A percentile compares a stretch with the other conserved stretches of the same genome.
Evolutionary conservation across 2,888 invertebrate genomes (phyloP).

Genomic region (Unio delphinus): DNA sequence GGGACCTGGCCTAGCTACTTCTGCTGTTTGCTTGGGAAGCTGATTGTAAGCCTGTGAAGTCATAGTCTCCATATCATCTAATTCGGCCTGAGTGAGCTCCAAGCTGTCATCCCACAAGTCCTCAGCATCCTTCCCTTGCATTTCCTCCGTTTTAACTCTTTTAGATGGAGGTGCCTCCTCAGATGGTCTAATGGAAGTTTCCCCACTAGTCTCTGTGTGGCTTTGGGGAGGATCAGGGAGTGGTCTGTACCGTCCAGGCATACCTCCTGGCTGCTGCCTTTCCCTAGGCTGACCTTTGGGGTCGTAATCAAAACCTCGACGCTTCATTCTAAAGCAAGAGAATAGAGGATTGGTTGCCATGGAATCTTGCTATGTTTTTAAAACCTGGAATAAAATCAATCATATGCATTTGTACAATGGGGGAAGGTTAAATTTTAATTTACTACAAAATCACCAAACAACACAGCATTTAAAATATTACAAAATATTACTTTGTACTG

Average conservation of each 20-base stretch:
- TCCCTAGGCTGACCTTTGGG: too few relatives aligned
- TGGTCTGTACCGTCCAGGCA: too few relatives aligned
- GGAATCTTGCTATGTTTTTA: neutral
- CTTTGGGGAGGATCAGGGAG: too few relatives aligned
- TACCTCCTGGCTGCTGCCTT: too few relatives aligned
- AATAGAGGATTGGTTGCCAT: slow-evolving; percentile 21
- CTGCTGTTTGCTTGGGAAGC: neutral
- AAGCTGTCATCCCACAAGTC: slow-evolving; percentile 45
- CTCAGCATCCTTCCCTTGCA: slow-evolving; percentile 31
- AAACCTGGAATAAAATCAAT: too few relatives aligned
- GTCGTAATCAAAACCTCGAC: neutral
- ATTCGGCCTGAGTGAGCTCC: slow-evolving; percentile 45
- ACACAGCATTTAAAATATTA: too few relatives aligned
- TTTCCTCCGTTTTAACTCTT: slow-evolving; percentile 41
- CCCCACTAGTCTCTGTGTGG: too few relatives aligned
- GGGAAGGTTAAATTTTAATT: too few relatives aligned
- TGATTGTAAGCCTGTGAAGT: slow-evolving; percentile 31
- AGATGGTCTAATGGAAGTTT: too few relatives aligned
- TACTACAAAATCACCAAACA: too few relatives aligned
- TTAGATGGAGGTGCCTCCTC: slow-evolving; percentile 33
- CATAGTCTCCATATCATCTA: slow-evolving; percentile 28
- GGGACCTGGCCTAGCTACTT: neutral
- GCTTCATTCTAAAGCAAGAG: slow-evolving; percentile 7
- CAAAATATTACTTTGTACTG: too few relatives aligned
- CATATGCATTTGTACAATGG: too few relatives aligned